These are phyloP conservation scores for human DNA, from an alignment of 2,113 vertebrate genomes.

Conservation along the genomic window DNA sequence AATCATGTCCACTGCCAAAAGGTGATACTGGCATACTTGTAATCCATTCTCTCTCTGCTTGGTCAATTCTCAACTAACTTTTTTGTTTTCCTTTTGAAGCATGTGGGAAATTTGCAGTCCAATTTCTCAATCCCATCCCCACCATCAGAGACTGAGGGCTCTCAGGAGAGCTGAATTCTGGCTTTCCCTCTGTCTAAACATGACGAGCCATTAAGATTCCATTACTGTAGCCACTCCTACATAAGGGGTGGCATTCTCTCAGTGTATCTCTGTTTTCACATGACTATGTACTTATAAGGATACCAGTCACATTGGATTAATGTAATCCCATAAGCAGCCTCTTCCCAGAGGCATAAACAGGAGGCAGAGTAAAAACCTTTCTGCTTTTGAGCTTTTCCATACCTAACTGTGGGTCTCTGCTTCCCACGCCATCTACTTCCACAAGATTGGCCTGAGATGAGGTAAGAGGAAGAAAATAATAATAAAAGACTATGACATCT, in stretches of 20 bases:
- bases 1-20: background rate
- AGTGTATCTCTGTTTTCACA: no score
- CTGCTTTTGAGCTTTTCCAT: background rate
- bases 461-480: background rate
- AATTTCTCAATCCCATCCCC: background rate
- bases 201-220: background rate
- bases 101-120: background rate
- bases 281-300: no score
- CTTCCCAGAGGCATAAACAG: background rate
- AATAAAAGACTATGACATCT: background rate
- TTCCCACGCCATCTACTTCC: background rate
- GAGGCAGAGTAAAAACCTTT: background rate
- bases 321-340: background rate
- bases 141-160: background rate
- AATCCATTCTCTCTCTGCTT: background rate
- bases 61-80: background rate
- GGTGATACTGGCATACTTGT: no score
- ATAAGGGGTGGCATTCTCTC: background rate
- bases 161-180: background rate
- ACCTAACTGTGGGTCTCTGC: background rate
- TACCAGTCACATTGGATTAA: no score
- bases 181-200: background rate
- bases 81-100: background rate
- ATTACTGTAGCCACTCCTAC: background rate
- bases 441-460: background rate